Evolutionary conservation across 2,113 vertebrate species (phyloP), one percentile per base, ranked within the genome.

Genomic region (Chlorodrepanis virens): DNA sequence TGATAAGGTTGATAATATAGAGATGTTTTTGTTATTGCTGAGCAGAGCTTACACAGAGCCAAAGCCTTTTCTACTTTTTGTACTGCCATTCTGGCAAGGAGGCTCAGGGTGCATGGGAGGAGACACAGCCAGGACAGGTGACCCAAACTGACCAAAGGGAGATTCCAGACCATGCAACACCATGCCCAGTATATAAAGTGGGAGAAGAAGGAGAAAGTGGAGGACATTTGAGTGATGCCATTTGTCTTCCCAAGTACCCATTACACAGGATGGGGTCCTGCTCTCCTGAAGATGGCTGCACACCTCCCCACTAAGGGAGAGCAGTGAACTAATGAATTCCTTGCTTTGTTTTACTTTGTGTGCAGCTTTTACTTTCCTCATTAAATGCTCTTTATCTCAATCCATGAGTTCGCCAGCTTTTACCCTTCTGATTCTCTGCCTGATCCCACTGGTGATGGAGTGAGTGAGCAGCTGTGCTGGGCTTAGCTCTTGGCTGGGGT

Each of bases 391-490:
- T 69, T 54, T 83, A 49, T 49, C 21, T 49, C 40, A 83, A 31
- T 19, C 22, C 25, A 54, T 10, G 14, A 29, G 5, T 54, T 76
- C 18, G 31, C 27, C 22, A 40, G 40, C n/a, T 83, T 76, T 54
- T 49, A 35, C 17, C 27, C 21, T 90, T 54, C 47, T 0, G 0
- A 15, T 76, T 54, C 21, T 47, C 13, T 39, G 21, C 14, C 21
- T 39, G 24, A 69, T 69, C 25, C 25, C 54, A 53, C 47, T 69
- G 49, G 21, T 37, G 31, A 25, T 40, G 21, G 14, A 63, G 24
- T 31, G 21, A 69, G 14, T 0, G 1, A 61, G 29, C 0, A 0
- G 40, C 54, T 4, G 1, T 31, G 16, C 40, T 25, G 31, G 40
- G 14, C 25, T 61, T 76, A 65, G 40, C 19, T 63, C 15, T 27